phyloP scores from a whole-genome alignment of 2,113 vertebrate genomes.

The Hemiprocne comata region DNA sequence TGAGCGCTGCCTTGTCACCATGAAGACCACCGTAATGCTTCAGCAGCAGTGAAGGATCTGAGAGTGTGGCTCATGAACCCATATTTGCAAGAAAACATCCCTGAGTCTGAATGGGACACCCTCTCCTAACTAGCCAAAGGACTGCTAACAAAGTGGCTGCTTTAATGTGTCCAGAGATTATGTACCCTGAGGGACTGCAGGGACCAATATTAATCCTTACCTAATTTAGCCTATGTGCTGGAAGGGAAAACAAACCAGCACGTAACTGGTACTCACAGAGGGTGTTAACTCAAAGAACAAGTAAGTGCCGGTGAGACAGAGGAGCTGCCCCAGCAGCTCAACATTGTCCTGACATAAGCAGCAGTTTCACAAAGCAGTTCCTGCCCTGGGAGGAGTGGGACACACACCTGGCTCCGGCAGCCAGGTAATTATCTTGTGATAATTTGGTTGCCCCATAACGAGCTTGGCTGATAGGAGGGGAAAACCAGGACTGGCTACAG shows the following conservation, averaged over 20 bases:
- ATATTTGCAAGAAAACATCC: not conserved
- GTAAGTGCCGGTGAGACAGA: not conserved
- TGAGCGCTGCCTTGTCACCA: not conserved
- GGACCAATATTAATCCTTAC: not conserved
- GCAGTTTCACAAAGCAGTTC: not conserved
- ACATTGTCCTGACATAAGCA: no score
- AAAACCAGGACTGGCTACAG: not conserved
- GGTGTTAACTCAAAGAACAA: not conserved
- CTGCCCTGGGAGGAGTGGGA: fast-evolving
- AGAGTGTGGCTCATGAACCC: fast-evolving
- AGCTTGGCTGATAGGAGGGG: not conserved
- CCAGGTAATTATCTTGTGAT: not conserved
- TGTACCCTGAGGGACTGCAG: not conserved
- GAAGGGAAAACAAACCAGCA: not conserved
- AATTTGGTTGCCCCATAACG: not conserved
- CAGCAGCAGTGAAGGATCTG: not conserved
- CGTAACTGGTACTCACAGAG: not conserved
- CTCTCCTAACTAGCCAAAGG: not conserved
- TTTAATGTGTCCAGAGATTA: no score
- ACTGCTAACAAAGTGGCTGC: not conserved
- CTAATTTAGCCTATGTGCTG: not conserved
- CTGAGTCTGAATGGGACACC: fast-evolving
- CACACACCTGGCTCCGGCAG: not conserved
- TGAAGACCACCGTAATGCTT: not conserved
- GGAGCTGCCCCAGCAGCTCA: no score